These are phyloP conservation scores for Ectropis grisescens DNA, from an alignment of 1,140 invertebrate species.

Conservation along the genomic window DNA sequence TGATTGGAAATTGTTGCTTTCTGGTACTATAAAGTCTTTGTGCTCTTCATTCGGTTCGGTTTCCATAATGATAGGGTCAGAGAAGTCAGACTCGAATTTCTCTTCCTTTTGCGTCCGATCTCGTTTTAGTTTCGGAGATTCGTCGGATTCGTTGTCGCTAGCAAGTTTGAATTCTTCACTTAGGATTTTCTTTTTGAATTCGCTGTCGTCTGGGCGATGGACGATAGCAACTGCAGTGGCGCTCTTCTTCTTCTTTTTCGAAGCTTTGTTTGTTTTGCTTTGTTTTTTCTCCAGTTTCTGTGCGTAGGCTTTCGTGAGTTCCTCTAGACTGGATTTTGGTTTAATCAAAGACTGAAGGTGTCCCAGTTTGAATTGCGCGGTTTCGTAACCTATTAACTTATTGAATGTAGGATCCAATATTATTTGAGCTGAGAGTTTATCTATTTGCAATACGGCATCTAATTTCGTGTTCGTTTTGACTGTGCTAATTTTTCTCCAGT, in stretches of 20 bases:
- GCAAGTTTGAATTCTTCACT: slow-evolving; percentile 1
- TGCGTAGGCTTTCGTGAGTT: slow-evolving; percentile 14
- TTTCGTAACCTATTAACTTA: slow-evolving; percentile 18
- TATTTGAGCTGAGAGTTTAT: slow-evolving; percentile 48
- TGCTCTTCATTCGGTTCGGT: slow-evolving; percentile 4
- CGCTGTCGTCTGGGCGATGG: neutral
- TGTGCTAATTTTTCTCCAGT: slow-evolving; percentile 49
- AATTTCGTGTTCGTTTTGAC: slow-evolving; percentile 28
- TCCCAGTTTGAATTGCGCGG: slow-evolving; percentile 41
- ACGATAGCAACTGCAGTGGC: neutral
- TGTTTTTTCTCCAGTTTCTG: slow-evolving; percentile 1
- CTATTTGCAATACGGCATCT: slow-evolving; percentile 49
- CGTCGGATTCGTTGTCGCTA: neutral
- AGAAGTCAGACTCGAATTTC: slow-evolving; percentile 1
- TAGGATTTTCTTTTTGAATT: neutral
- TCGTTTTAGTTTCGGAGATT: neutral
- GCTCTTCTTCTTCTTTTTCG: slow-evolving; percentile 1
- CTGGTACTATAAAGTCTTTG: slow-evolving; percentile 1
- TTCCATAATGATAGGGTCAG: slow-evolving; percentile 9
- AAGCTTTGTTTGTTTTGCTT: slow-evolving; percentile 2
- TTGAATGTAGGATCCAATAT: slow-evolving; percentile 35
- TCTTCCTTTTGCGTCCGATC: neutral
- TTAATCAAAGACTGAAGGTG: slow-evolving; percentile 38
- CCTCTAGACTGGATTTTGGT: slow-evolving; percentile 27
- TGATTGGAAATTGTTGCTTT: slow-evolving; percentile 13